Percentiles rank a stretch among this genome's conserved stretches.
phyloP scores from a whole-genome alignment of 2,797 vertebrate genomes.

The Yasuhikotakia modesta region DNA sequence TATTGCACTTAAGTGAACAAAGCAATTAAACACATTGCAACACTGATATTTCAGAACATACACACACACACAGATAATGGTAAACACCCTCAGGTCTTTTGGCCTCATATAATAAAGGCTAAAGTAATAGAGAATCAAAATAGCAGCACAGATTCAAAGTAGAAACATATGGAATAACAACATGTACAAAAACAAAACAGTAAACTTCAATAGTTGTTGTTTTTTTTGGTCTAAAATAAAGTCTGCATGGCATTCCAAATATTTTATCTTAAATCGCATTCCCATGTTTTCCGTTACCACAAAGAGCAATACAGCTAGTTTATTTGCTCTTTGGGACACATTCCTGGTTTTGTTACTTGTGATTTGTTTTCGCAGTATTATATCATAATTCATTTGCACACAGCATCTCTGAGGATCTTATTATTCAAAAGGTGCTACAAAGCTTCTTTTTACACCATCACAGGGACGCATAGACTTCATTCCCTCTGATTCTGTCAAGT shows the following conservation, averaged over 20 bases:
- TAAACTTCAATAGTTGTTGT: not conserved
- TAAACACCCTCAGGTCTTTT: not conserved
- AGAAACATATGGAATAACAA: conserved; percentile 11
- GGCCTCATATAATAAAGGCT: conserved; percentile 16
- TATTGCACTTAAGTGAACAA: conserved; percentile 48
- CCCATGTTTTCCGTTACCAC: conserved; percentile 7
- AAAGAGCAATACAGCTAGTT: not conserved
- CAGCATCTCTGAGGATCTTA: not conserved
- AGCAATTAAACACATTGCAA: conserved; percentile 33
- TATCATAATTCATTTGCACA: conserved; percentile 4
- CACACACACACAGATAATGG: conserved; percentile 1
- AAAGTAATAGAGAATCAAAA: conserved; percentile 15
- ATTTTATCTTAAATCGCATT: conserved; percentile 6
- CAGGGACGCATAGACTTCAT: not conserved
- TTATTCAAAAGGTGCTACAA: conserved; percentile 17
- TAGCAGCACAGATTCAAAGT: conserved; percentile 40
- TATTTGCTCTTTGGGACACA: not conserved
- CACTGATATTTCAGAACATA: conserved; percentile 39
- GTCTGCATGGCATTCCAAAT: conserved; percentile 16
- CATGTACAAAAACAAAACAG: conserved; percentile 26
- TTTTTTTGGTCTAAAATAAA: conserved; percentile 9
- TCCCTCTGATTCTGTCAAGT: conserved; percentile 2
- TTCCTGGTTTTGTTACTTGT: not conserved
- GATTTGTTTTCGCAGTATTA: not conserved
- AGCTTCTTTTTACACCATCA: not conserved